phyloP scores from a whole-genome alignment of 2,888 invertebrate species.

The Mythimna vitellina region DNA sequence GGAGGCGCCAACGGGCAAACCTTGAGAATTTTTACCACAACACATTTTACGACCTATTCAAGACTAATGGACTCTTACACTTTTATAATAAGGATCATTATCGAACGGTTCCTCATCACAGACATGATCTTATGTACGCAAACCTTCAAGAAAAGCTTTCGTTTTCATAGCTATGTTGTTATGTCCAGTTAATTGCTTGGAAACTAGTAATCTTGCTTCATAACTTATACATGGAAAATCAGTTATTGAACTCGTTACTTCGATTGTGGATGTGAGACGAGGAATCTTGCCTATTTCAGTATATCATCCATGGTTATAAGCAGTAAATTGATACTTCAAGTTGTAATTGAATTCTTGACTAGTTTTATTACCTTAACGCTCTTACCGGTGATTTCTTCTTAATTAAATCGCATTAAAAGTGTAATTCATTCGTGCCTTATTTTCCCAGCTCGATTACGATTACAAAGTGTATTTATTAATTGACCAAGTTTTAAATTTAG shows the following conservation, averaged over 20 bases:
- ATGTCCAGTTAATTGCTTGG: slow-evolving; percentile 55
- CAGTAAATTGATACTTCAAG: slow-evolving; percentile 40
- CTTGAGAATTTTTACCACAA: slow-evolving; percentile 65
- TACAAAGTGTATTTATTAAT: neutral
- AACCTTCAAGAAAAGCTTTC: slow-evolving; percentile 63
- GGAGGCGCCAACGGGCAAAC: slow-evolving; percentile 79
- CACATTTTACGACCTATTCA: slow-evolving; percentile 25
- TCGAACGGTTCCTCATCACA: slow-evolving; percentile 43
- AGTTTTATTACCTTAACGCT: slow-evolving; percentile 36
- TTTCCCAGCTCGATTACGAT: neutral
- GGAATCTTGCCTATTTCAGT: slow-evolving; percentile 46
- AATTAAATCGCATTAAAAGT: slow-evolving; percentile 32
- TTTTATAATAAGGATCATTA: slow-evolving; percentile 50
- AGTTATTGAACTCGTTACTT: slow-evolving; percentile 57
- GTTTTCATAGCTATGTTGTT: slow-evolving; percentile 58
- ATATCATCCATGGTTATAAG: slow-evolving; percentile 39
- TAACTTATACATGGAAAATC: slow-evolving; percentile 58
- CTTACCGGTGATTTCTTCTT: slow-evolving; percentile 23
- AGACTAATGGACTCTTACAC: slow-evolving; percentile 18
- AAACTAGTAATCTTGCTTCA: slow-evolving; percentile 57
- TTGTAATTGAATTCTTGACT: slow-evolving; percentile 49
- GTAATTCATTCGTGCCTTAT: slow-evolving; percentile 11
- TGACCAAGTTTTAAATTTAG: neutral
- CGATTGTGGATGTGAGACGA: slow-evolving; percentile 48
- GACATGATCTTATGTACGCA: slow-evolving; percentile 49